A percentile compares a stretch with the other conserved stretches of the same genome.
Conservation (phyloP, 1,140 invertebrate genomes). For the Cherax quadricarinatus region DNA sequence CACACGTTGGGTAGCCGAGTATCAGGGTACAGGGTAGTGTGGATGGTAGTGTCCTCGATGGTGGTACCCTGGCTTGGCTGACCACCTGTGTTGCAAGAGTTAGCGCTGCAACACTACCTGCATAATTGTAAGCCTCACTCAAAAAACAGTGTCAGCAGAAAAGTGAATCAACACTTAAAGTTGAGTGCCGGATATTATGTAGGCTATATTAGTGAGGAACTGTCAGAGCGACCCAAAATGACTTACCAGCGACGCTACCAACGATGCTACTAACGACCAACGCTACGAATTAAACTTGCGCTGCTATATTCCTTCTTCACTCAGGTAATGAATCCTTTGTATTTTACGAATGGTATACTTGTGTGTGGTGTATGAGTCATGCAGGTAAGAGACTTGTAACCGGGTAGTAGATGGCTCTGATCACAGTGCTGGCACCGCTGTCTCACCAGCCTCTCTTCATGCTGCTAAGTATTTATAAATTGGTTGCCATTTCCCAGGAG, state of each 20-base stretch:
- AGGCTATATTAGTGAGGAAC: neutral
- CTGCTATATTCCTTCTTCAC: neutral
- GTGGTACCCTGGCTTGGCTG: conserved; percentile 11
- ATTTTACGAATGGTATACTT: neutral
- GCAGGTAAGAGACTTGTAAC: neutral
- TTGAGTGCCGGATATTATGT: neutral
- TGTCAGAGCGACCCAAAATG: neutral
- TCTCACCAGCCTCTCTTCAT: neutral
- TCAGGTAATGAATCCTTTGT: neutral
- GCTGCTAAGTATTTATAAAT: neutral
- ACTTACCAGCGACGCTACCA: conserved; percentile 30
- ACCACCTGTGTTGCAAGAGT: neutral
- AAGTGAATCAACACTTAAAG: neutral
- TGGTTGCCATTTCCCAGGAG: neutral
- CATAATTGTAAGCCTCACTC: neutral
- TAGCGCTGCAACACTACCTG: neutral
- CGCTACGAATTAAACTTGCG: neutral
- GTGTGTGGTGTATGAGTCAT: neutral
- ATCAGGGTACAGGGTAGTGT: neutral
- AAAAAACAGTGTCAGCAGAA: neutral
- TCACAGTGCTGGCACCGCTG: neutral
- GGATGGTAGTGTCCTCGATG: conserved; percentile 35
- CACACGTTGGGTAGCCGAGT: conserved; percentile 8
- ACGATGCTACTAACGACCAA: too few species aligned
- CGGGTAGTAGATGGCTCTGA: neutral